Base-by-base conservation (phyloP, 2,113 vertebrate genomes). In the Hemibagrus wyckioides region DNA sequence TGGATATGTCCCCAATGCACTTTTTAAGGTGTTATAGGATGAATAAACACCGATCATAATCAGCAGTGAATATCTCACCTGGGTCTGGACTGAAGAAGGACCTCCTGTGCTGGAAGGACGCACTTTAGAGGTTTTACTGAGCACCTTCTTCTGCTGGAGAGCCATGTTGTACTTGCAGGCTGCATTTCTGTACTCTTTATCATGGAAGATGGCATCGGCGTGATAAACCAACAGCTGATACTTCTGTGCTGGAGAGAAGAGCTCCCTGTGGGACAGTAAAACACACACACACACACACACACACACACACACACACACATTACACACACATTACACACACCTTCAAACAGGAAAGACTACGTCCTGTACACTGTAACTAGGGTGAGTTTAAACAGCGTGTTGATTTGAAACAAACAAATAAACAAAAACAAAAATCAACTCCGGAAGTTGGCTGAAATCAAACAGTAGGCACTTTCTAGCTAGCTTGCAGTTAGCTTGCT, bases 91-190 rank as follows among this genome's bases (percentile, higher is more conserved):
- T 80, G 96, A 94, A n/a, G 98, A 95, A 0, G 97, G 94, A 88
- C 96, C 97, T 56, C 98, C 97, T 41, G 98, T 95, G 79, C 79
- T 90, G 48, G 98, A 97, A 17, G 97, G 97, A 7, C 98, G 96
- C 33, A 99, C 98, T 96, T 99, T 99, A 11, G 98, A 99, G 1
- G 98, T 99, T 94, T 99, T 99, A 93, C 97, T 99, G 82, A 99
- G 93, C 1, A 98, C 97, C 91, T 99, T 99, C 92, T 99, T 99
- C 95, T 99, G 98, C 92, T 99, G 98, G 86, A 99, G 92, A 30
- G 98, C 98, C 97, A 99, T 98, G 0, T 95, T 99, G 86, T 99
- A 99, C 90, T 99, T 99, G 91, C 97, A 99, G 73, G 98, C 98
- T 86, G 98, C 98, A 86, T 99, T 99, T 17, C 98, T 96, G 85